Evolutionary conservation across 2,113 vertebrate species (phyloP), one percentile per base, ranked within the genome.

Genomic region (Thunnus thynnus): DNA sequence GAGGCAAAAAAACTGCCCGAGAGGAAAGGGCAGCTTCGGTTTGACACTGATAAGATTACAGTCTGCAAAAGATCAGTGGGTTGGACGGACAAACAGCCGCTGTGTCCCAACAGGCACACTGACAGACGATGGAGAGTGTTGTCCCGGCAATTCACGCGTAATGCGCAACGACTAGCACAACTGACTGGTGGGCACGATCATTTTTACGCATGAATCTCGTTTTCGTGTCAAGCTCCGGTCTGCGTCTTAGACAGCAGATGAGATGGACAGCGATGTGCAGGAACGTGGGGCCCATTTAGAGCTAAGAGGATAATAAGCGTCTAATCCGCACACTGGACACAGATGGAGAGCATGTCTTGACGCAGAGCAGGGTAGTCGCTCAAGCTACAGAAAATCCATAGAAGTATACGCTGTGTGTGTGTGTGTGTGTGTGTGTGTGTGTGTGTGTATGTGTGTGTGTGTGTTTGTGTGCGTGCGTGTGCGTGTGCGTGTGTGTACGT

Each of bases 291-390:
- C 89, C 89, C 92, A 94, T 93, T 92, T 94, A 89, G 89, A 84
- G 91, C 88, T 96, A 96, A 96, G 95, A 95, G 93, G 96, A 96
- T 96, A 94, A 96, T 83, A 68, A 76, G 82, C 84, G 83, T 94
- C 92, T 96, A 95, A 95, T 95, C 94, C 92, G 89, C 89, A 17
- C 92, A 78, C 82, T 86, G 88, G 89, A 88, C 89, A 80, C 94
- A 95, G 94, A 95, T 95, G 93, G 95, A 94, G 88, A 85, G 76
- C 81, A 74, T 72, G 89, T 84, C 86, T 86, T 90, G 82, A 87
- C 82, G 90, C 82, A 84, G 79, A 27, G 76, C 83, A 81, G 70
- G 25, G 76, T 60, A 89, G 88, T 50, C 13, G 44, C 81, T 60
- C 71, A 32, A 72, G 78, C 86, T 50, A 46, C 77, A 74, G 41